Conservation (phyloP, 2,888 invertebrate species). For the Brenthis daphne region DNA sequence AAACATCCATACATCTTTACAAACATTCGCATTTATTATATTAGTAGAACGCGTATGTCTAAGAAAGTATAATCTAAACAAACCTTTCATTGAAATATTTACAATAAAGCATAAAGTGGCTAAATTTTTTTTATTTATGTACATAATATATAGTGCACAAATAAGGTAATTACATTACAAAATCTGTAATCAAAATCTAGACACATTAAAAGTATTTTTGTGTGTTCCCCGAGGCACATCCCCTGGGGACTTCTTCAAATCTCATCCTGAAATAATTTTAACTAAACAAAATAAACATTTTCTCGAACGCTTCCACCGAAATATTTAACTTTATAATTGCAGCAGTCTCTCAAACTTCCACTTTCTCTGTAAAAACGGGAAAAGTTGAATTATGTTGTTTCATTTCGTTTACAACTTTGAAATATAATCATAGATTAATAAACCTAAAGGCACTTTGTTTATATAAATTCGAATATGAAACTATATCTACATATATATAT, state of each 20-base stretch:
- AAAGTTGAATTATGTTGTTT: constrained; percentile 26
- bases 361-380: constrained; percentile 19
- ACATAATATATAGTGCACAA: no score
- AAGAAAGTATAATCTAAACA: no score
- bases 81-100: no score
- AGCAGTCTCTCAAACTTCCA: constrained; percentile 15
- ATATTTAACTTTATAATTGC: constrained; percentile 35
- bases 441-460: not conserved
- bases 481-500: not conserved
- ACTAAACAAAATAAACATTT: constrained; percentile 13
- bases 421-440: constrained; percentile 13
- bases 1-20: no score
- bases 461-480: not conserved
- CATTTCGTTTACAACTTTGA: constrained; percentile 17
- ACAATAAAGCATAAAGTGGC: no score
- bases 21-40: no score
- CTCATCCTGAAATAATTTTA: constrained; percentile 13
- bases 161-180: constrained; percentile 1
- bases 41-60: no score
- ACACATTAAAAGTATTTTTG: constrained; percentile 2
- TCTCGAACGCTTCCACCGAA: constrained; percentile 21
- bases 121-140: no score
- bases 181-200: constrained; percentile 1
- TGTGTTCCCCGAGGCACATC: not conserved
- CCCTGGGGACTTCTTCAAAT: constrained; percentile 18